phyloP scores from a whole-genome alignment of 1,140 invertebrate genomes.

The Calliopsis andreniformis region DNA sequence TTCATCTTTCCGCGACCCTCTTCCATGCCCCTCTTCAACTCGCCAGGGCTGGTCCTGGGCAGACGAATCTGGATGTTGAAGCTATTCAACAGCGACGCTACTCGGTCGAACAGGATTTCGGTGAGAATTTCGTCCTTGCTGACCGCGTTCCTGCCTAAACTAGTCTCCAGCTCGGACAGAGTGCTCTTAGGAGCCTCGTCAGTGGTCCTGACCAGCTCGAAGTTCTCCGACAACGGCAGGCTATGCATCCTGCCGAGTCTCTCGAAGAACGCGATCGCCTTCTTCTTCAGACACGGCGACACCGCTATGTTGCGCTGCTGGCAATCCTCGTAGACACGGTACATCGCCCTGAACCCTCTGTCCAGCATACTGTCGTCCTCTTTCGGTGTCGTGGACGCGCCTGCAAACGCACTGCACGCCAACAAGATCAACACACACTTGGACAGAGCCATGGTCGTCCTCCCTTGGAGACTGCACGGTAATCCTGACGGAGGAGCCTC shows the following conservation, averaged over 20 bases:
- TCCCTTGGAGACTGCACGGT: background rate
- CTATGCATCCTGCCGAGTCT: constrained; percentile 86
- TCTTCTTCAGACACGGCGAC: constrained; percentile 89
- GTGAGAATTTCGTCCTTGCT: constrained; percentile 85
- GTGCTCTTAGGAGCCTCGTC: constrained; percentile 74
- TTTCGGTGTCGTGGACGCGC: constrained; percentile 46
- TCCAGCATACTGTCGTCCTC: constrained; percentile 74
- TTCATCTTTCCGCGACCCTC: constrained; percentile 91
- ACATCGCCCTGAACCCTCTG: constrained; percentile 74
- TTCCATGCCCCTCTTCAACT: constrained; percentile 86
- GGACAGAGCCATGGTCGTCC: constrained; percentile 49
- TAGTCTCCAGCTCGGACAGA: constrained; percentile 86
- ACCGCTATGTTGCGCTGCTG: constrained; percentile 81
- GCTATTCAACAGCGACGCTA: constrained; percentile 87
- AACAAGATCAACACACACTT: constrained; percentile 72
- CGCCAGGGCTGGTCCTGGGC: constrained; percentile 86
- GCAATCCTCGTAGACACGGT: constrained; percentile 79
- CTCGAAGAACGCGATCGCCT: constrained; percentile 89
- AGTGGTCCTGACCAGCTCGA: constrained; percentile 82
- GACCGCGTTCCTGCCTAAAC: constrained; percentile 83
- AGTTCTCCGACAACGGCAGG: constrained; percentile 85
- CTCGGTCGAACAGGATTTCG: constrained; percentile 86
- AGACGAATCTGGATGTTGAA: constrained; percentile 88
- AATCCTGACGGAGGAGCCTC: background rate
- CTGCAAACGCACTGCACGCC: constrained; percentile 49